phyloP scores from a whole-genome alignment of 2,113 vertebrate species.

The Cichladusa arquata region DNA sequence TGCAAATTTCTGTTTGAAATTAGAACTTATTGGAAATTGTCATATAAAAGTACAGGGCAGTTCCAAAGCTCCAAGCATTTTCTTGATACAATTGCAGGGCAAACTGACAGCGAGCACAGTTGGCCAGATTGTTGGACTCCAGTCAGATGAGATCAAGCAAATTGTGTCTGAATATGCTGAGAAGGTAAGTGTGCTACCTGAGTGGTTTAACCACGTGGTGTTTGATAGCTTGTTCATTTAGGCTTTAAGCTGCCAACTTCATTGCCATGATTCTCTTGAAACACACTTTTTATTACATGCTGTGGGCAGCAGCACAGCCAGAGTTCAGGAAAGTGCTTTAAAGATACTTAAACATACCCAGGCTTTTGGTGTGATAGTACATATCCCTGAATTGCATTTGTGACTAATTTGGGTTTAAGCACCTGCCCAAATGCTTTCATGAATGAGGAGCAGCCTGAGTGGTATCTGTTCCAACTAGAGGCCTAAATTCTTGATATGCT shows the following conservation, averaged over 20 bases:
- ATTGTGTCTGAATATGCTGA: constrained; percentile 92
- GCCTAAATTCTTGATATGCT: neutral
- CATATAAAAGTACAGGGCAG: neutral
- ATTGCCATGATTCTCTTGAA: neutral
- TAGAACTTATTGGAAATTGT: neutral
- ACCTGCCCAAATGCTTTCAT: neutral
- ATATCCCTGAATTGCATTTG: neutral
- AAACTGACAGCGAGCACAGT: constrained; percentile 90
- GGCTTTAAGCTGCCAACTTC: neutral
- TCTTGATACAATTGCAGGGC: constrained; percentile 75
- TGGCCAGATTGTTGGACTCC: constrained; percentile 93
- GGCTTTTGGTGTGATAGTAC: neutral
- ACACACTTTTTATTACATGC: neutral
- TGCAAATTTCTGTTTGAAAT: neutral
- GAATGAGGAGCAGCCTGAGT: neutral
- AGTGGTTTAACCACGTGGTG: neutral
- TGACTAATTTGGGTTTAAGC: no score
- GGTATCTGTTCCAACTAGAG: neutral
- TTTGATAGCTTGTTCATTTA: neutral
- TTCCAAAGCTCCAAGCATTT: neutral
- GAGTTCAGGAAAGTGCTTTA: neutral
- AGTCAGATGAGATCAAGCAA: constrained; percentile 95
- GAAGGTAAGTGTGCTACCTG: constrained; percentile 70
- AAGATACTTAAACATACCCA: neutral
- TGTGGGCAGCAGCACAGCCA: neutral